Conservation (phyloP, 2,113 vertebrate genomes). For the Glaucidium brasilianum region DNA sequence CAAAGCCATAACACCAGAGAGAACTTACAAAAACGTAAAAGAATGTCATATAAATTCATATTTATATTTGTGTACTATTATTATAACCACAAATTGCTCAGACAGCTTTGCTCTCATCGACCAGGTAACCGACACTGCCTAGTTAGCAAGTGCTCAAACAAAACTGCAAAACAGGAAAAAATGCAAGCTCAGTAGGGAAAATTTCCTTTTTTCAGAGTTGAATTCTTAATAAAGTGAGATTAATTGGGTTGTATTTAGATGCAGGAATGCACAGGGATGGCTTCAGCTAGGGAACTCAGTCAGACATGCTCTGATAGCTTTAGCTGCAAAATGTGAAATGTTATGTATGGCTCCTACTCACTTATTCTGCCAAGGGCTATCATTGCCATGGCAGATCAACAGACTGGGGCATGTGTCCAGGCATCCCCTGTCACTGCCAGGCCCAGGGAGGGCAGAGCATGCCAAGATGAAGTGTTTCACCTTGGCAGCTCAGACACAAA, state of each 20-base stretch:
- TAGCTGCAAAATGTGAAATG: neutral
- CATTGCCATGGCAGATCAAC: constrained; percentile 1
- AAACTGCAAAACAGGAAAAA: neutral
- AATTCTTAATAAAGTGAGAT: constrained; percentile 23
- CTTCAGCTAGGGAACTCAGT: neutral
- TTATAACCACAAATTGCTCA: neutral
- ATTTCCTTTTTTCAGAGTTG: neutral
- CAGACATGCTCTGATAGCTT: constrained; percentile 23
- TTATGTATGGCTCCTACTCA: neutral
- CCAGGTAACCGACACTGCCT: neutral
- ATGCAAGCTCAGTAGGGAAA: neutral
- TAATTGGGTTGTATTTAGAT: constrained; percentile 1
- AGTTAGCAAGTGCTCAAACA: neutral
- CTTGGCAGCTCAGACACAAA: constrained; percentile 9
- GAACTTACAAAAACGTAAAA: neutral
- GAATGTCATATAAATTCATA: neutral
- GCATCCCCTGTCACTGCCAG: neutral
- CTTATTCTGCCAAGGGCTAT: constrained; percentile 24
- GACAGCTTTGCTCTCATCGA: neutral
- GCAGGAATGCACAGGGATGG: neutral
- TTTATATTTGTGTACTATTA: neutral
- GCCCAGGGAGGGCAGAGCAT: neutral
- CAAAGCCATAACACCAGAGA: neutral
- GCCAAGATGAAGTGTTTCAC: neutral
- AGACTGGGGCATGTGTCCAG: neutral